phyloP scores from a whole-genome alignment of 2,888 invertebrate genomes.

The Drosophila nr. fundita region DNA sequence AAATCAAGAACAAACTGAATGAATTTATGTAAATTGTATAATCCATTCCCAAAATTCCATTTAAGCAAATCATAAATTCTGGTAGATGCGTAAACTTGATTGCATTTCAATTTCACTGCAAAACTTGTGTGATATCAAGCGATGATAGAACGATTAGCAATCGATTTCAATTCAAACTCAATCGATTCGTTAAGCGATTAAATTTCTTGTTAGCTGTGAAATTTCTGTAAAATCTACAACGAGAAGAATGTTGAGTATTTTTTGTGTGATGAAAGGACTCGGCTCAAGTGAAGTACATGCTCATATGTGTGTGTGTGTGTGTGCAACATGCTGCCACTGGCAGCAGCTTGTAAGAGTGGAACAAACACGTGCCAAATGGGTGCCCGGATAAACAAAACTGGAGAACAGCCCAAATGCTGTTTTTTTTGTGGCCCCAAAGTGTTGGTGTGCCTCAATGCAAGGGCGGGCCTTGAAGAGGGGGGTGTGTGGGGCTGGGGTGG shows the following conservation, averaged over 20 bases:
- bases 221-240: constrained; percentile 4
- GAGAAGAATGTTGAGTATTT: constrained; percentile 12
- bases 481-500: neutral
- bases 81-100: neutral
- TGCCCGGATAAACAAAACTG: constrained; percentile 32
- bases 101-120: neutral
- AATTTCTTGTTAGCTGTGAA: neutral
- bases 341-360: constrained; percentile 15
- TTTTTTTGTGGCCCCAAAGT: constrained; percentile 30
- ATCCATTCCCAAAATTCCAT: neutral
- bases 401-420: constrained; percentile 70
- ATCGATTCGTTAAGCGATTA: neutral
- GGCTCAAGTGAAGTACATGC: constrained; percentile 14
- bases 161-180: neutral
- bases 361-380: constrained; percentile 15
- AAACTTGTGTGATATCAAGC: too few species aligned
- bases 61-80: neutral
- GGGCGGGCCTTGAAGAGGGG: neutral
- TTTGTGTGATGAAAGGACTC: constrained; percentile 5
- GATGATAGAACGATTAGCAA: neutral
- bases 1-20: neutral
- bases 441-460: neutral
- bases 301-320: neutral
- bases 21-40: neutral
- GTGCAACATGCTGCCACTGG: constrained; percentile 23